These are phyloP conservation scores for Eriocheir sinensis DNA, from an alignment of 1,140 invertebrate genomes.

Conservation along the genomic window DNA sequence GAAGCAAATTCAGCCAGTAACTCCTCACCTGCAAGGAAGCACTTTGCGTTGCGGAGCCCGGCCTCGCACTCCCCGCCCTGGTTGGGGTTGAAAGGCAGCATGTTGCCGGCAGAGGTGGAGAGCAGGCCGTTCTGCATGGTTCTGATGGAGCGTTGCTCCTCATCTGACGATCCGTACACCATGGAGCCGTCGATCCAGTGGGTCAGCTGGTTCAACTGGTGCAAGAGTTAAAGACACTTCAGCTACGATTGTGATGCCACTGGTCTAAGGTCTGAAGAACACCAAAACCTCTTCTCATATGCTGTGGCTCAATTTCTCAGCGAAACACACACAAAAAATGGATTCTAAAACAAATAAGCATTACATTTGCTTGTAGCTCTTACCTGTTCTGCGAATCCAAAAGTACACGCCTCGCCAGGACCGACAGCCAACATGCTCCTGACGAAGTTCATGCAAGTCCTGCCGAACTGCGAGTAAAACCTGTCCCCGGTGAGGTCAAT, in stretches of 20 bases:
- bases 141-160: conserved; percentile 81
- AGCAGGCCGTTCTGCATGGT: conserved; percentile 80
- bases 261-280: neutral
- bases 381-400: conserved; percentile 81
- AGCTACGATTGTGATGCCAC: too few species aligned
- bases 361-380: too few species aligned
- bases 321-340: too few species aligned
- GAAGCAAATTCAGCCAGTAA: neutral
- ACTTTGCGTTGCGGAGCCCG: conserved; percentile 10
- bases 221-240: neutral
- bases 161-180: conserved; percentile 84
- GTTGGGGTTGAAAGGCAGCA: conserved; percentile 74
- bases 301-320: too few species aligned
- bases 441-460: conserved; percentile 82
- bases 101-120: conserved; percentile 49
- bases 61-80: conserved; percentile 66
- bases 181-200: conserved; percentile 83
- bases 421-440: conserved; percentile 80
- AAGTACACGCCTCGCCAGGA: conserved; percentile 81
- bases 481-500: conserved; percentile 83
- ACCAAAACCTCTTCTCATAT: neutral
- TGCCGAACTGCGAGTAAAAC: conserved; percentile 80
- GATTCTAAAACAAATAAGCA: too few species aligned
- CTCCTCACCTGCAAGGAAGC: conserved; percentile 72
- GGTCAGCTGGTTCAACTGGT: conserved; percentile 83